A percentile compares a stretch with the other conserved stretches of the same genome.
Conservation (phyloP, 92 coral and sea anemone species). For the Micromussa lordhowensis region DNA sequence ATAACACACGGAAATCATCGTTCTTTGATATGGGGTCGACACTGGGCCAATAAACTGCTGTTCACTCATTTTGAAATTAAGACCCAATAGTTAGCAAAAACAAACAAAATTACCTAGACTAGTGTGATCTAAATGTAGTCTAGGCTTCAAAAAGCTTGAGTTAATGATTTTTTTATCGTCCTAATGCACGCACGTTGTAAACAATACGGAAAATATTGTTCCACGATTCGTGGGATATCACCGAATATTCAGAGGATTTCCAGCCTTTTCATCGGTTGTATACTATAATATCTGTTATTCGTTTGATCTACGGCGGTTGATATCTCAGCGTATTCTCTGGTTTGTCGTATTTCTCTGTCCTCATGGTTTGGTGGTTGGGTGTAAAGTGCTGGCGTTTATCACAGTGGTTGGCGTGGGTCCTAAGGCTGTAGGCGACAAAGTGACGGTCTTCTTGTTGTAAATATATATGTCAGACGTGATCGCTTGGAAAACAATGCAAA, state of each 20-base stretch:
- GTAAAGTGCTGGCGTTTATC: not conserved
- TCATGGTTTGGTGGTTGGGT: not conserved
- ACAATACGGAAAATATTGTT: not conserved
- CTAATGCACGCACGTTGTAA: not conserved
- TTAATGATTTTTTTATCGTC: not conserved
- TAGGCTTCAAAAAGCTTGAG: too few species aligned
- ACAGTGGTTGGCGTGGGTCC: not conserved
- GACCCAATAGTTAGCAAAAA: too few species aligned
- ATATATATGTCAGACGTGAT: constrained; percentile 89
- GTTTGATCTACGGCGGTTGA: not conserved
- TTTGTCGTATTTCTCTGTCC: not conserved
- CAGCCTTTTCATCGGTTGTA: not conserved
- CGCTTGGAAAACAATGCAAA: constrained; percentile 94
- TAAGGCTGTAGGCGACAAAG: not conserved
- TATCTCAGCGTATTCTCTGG: not conserved
- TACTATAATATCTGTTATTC: not conserved
- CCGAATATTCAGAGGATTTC: not conserved
- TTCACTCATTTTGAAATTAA: too few species aligned
- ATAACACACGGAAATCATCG: too few species aligned
- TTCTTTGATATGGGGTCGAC: too few species aligned
- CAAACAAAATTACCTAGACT: too few species aligned
- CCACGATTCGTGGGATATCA: not conserved
- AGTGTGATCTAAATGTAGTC: too few species aligned
- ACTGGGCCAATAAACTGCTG: too few species aligned
- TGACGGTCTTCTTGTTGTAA: constrained; percentile 60